Base-by-base conservation (phyloP, 2,888 invertebrate genomes). In the Cerceris rybyensis region DNA sequence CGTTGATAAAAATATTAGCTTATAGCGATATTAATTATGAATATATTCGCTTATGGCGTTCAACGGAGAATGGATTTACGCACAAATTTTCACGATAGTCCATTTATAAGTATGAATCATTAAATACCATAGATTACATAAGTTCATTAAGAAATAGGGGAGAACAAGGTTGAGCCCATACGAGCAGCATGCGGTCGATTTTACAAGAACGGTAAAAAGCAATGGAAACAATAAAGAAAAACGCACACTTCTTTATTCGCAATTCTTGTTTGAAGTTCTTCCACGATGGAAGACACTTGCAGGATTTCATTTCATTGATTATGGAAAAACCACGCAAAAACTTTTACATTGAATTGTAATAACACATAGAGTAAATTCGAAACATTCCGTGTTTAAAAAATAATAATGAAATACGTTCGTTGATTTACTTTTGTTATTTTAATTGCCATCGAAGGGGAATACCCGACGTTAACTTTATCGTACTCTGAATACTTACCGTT, bases 71-170 rank as follows among this genome's bases (percentile, higher is more conserved):
- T 57, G 17, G 46, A 65, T 68, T 68, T 50, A 61, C 78, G 78
- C 78, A 78, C 78, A 78, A 78, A 42, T 71, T 58, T 70, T 43
- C 42, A 17, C 43, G 46, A 61, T 55, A 28, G 55, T 13, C 13
- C 14, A 71, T 0, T 11, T 28, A 52, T n/a, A 58, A 41, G 58
- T 13, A 11, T 16, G 46, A 39, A 7, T 50, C 5, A 46, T 39
- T 50, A 39, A 68, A 55, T 46, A 59, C 41, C n/a, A 46, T 61
- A 49, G 41, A 60, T 67, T 17, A n/a, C 1, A 46, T 46, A 49
- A 52, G 39, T 8, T 46, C 11, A 46, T 46, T 11, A 46, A 46
- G 1, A 46, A 43, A 46, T 11, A 46, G n/a, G 7, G 6, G n/a
- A 16, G n/a, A 57, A 17, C 4, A 17, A 57, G 9, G 55, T 17